Conservation (phyloP, 2,797 vertebrate species). For the Gymnodraco acuticeps region DNA sequence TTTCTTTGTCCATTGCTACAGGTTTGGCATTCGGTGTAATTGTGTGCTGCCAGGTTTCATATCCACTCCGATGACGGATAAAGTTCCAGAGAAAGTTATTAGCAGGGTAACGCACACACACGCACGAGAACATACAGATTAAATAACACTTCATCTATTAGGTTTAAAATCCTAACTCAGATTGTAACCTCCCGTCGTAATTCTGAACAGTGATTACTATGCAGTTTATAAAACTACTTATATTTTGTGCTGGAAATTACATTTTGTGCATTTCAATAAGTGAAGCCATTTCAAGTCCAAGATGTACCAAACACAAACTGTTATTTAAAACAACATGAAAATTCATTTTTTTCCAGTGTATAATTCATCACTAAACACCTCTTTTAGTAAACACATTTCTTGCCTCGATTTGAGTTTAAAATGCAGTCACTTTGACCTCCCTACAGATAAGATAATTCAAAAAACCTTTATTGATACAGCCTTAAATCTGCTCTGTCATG, state of each 20-base stretch:
- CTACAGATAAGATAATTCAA: not conserved
- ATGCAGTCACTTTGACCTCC: not conserved
- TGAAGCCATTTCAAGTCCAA: not conserved
- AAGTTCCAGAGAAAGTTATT: constrained; percentile 89
- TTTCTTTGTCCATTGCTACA: constrained; percentile 46
- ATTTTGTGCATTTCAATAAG: not conserved
- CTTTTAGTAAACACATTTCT: not conserved
- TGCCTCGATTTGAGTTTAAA: not conserved
- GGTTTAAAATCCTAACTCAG: not conserved
- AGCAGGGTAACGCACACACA: constrained; percentile 79
- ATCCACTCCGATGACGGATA: constrained; percentile 89
- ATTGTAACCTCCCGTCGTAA: not conserved
- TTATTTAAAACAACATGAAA: not conserved
- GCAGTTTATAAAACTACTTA: not conserved
- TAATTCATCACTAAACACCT: not conserved
- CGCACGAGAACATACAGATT: not conserved
- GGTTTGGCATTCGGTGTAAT: constrained; percentile 91
- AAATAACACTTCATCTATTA: not conserved
- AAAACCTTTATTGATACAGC: not conserved
- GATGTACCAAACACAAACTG: not conserved
- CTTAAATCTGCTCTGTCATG: not conserved
- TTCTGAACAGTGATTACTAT: not conserved
- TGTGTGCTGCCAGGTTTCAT: constrained; percentile 91
- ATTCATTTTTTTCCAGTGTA: not conserved
- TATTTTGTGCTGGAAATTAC: not conserved